Evolutionary conservation across 2,888 invertebrate species (phyloP), one percentile per base, ranked within the genome.

Genomic region (Marronus borbonicus): DNA sequence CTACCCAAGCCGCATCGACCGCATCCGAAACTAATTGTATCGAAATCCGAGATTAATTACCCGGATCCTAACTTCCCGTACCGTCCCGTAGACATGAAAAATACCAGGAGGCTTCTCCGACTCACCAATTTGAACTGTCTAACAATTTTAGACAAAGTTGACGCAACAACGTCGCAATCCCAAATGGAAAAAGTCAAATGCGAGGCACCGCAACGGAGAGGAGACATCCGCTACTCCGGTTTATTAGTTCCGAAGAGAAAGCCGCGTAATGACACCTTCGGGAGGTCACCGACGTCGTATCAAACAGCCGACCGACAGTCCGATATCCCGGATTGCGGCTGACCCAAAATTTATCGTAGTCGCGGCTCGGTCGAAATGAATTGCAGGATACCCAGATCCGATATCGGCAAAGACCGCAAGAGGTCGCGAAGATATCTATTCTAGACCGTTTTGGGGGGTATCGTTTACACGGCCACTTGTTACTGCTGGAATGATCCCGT

Each of bases 231-330:
- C 24, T 52, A 69, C 69, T 69, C 31, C 52, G 20, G 14, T 24
- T 72, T 72, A 72, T 72, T 72, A 72, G 58, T 72, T 58, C 5
- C 72, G 72, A 36, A 39, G 50, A 52, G 58, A 12, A 58, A 28
- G 44, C 58, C 39, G 60, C 39, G 72, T 72, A 72, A 72, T 58
- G 72, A 72, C 17, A 72, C 72, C 72, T 72, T 39, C 72, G 72
- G 36, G 58, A 39, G 58, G 58, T 36, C 8, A 5, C 52, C 52
- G 69, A 39, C 12, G 44, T 14, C 44, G 28, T 4, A 36, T 58
- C 39, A 58, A 58, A 24, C 24, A 17, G 36, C 36, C 55, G 20
- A 62, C 62, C 24, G 17, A 4, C 65, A 14, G 65, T 65, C 44
- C 65, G 8, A 39, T 39, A 50, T 36, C 31, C 64, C 50, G 72